Conservation (phyloP, 2,888 invertebrate species). For the Leptopilina myrica region DNA sequence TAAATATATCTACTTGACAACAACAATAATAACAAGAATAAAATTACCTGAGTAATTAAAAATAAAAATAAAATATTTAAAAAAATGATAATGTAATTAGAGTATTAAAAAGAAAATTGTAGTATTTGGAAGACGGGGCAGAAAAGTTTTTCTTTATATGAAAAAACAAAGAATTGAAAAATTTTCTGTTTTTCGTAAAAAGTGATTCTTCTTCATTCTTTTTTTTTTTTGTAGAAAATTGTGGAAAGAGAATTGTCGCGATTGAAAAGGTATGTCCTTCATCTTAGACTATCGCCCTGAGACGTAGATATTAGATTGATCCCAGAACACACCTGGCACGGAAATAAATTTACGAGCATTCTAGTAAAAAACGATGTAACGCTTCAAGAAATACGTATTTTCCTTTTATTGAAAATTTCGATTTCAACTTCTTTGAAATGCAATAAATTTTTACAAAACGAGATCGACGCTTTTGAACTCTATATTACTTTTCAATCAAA, state of each 20-base stretch:
- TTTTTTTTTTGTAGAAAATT: conserved; percentile 17
- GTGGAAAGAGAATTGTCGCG: conserved; percentile 27
- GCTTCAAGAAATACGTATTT: conserved; percentile 10
- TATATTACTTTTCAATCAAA: conserved; percentile 12
- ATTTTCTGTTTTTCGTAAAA: conserved; percentile 1
- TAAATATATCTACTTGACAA: no score
- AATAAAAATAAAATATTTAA: no score
- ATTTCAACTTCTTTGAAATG: neutral
- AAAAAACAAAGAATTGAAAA: conserved; percentile 5
- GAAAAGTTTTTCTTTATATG: neutral
- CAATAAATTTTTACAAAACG: conserved; percentile 1
- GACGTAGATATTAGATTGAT: conserved; percentile 63
- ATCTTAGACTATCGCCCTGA: conserved; percentile 52
- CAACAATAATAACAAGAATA: no score
- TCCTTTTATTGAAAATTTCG: neutral
- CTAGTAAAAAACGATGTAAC: conserved; percentile 16
- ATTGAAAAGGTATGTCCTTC: conserved; percentile 42
- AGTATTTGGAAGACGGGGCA: conserved; percentile 6
- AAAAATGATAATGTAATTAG: neutral
- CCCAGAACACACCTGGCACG: conserved; percentile 67
- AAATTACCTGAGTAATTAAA: no score
- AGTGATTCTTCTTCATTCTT: neutral
- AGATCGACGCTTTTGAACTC: neutral
- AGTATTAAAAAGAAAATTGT: no score
- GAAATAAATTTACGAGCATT: conserved; percentile 52